phyloP scores from a whole-genome alignment of 2,797 vertebrate species.

The Tenualosa ilisha region DNA sequence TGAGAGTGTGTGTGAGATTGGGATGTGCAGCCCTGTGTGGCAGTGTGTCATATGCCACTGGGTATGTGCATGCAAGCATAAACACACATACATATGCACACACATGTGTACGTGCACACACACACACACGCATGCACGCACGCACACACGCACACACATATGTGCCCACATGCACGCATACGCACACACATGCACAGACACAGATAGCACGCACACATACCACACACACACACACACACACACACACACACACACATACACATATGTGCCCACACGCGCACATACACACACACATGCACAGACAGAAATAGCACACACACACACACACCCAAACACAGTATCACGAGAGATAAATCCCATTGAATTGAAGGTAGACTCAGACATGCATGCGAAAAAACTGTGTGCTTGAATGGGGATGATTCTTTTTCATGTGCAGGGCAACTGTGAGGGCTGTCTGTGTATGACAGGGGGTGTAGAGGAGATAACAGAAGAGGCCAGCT shows the following conservation, averaged over 20 bases:
- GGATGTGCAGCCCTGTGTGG: neutral
- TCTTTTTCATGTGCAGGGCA: too few relatives aligned
- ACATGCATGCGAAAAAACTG: too few relatives aligned
- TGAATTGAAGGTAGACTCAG: too few relatives aligned
- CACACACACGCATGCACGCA: neutral
- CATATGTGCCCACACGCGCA: neutral
- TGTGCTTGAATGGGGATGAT: too few relatives aligned
- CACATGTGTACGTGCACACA: neutral
- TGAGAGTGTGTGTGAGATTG: neutral
- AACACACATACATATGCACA: neutral
- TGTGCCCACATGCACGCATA: neutral
- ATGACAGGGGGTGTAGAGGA: too few relatives aligned
- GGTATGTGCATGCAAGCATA: neutral
- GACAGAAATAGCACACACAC: too few relatives aligned
- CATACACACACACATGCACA: neutral
- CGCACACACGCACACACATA: neutral
- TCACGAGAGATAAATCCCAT: too few relatives aligned
- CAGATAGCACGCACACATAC: too few relatives aligned
- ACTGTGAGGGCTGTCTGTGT: too few relatives aligned
- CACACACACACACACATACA: neutral
- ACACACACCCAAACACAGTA: neutral
- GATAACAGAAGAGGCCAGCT: too few relatives aligned
- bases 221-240: neutral
- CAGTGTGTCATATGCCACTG: neutral
- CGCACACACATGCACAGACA: neutral